Conservation (phyloP, 35 echinoderm and acorn worm genomes). For the Ophiothrix spiculata region DNA sequence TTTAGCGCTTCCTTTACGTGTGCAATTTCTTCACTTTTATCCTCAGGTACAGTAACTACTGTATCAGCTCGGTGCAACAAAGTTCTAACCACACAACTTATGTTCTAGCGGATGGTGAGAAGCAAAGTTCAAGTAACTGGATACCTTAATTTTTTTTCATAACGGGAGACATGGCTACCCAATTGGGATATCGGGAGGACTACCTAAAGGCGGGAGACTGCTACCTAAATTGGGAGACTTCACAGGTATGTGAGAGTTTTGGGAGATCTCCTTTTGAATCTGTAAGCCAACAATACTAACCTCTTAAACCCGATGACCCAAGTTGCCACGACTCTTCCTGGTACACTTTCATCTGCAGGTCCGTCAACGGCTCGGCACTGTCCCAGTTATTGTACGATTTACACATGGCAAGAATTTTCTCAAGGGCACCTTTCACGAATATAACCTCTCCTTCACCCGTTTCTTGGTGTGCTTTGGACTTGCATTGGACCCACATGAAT, state of each 20-base stretch:
- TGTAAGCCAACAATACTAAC: conserved; percentile 34
- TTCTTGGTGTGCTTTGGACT: conserved; percentile 3
- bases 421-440: conserved; percentile 85
- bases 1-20: too few species aligned
- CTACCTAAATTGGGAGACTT: too few species aligned
- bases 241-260: too few species aligned
- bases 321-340: conserved; percentile 46
- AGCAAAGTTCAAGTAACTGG: not conserved
- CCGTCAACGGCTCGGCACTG: conserved; percentile 39
- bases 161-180: too few species aligned
- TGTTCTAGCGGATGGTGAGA: not conserved
- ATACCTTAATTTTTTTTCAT: not conserved
- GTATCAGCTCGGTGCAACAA: not conserved
- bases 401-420: conserved; percentile 67
- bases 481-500: conserved; percentile 77
- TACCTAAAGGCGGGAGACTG: too few species aligned
- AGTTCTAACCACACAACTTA: not conserved
- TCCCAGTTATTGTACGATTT: conserved; percentile 54
- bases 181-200: too few species aligned
- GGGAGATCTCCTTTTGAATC: too few species aligned
- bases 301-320: conserved; percentile 75
- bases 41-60: too few species aligned
- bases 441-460: conserved; percentile 37
- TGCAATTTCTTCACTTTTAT: too few species aligned
- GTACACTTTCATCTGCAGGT: conserved; percentile 35